A percentile compares a stretch with the other conserved stretches of the same genome.
phyloP scores from a whole-genome alignment of 1,140 invertebrate genomes.

The Daktulosphaira vitifoliae region DNA sequence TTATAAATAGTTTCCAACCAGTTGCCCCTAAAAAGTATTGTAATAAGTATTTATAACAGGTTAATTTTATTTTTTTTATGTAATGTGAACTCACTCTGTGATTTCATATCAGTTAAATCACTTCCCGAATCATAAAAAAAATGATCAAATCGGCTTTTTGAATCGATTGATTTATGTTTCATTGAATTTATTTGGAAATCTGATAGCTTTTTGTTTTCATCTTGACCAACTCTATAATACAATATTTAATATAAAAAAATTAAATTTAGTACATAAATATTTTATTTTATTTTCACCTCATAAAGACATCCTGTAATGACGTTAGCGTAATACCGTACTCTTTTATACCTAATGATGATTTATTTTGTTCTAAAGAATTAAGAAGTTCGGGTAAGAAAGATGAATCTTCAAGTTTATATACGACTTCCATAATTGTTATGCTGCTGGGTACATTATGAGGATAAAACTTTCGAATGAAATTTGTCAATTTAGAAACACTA shows the following conservation, averaged over 20 bases:
- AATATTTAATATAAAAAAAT: neutral
- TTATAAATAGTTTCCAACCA: constrained; percentile 16
- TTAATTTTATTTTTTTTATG: neutral
- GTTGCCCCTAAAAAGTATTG: neutral
- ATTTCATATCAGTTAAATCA: neutral
- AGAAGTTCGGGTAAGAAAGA: constrained; percentile 28
- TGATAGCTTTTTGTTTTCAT: constrained; percentile 15
- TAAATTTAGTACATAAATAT: too few species aligned
- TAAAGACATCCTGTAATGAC: constrained; percentile 36
- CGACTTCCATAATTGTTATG: constrained; percentile 33
- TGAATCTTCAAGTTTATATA: constrained; percentile 33
- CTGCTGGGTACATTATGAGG: constrained; percentile 25
- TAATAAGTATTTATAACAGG: too few species aligned
- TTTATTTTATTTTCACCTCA: constrained; percentile 21
- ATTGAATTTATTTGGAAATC: constrained; percentile 17
- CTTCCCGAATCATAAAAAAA: constrained; percentile 6
- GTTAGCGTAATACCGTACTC: constrained; percentile 36
- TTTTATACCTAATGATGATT: constrained; percentile 29
- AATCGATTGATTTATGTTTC: constrained; percentile 9
- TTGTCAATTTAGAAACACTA: constrained; percentile 31
- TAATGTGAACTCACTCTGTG: neutral
- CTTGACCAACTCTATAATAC: constrained; percentile 6
- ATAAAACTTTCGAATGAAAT: constrained; percentile 26
- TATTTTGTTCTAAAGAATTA: constrained; percentile 25
- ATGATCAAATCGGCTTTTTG: constrained; percentile 8